A percentile compares a stretch with the other conserved stretches of the same genome.
Evolutionary conservation across 2,113 vertebrate genomes (phyloP).

Genomic region (Alethe diademata): DNA sequence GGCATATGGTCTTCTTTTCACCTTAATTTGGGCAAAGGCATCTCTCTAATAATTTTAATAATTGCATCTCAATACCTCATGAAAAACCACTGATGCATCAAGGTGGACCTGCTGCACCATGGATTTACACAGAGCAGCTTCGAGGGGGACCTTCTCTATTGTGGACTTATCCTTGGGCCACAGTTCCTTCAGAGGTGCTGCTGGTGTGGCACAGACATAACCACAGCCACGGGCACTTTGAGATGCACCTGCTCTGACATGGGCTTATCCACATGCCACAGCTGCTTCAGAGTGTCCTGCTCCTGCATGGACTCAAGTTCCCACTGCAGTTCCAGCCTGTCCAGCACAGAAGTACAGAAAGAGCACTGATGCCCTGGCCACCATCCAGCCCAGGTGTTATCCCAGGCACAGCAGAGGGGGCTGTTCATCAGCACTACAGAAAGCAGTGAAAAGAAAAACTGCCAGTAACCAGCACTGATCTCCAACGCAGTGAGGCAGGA

Average conservation of each 20-base stretch:
- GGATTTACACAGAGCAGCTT: background rate
- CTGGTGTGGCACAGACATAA: background rate
- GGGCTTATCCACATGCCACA: background rate
- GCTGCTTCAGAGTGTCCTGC: background rate
- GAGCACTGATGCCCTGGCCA: background rate
- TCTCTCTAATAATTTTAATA: background rate
- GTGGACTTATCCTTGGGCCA: background rate
- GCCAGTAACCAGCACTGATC: background rate
- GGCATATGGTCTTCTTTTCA: background rate
- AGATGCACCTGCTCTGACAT: background rate
- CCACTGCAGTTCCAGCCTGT: background rate
- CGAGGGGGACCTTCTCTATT: background rate
- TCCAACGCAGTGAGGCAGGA: background rate
- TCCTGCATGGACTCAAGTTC: background rate
- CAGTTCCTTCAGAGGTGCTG: background rate
- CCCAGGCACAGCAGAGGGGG: background rate
- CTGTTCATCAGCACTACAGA: background rate
- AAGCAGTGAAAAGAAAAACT: background rate
- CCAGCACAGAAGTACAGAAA: background rate
- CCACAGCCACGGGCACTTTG: background rate
- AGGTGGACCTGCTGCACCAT: background rate
- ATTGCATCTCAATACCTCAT: background rate
- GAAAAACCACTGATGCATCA: background rate
- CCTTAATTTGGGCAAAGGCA: background rate
- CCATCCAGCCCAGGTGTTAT: background rate